A percentile compares a stretch with the other conserved stretches of the same genome.
Evolutionary conservation across 2,113 vertebrate species (phyloP).

Genomic region (Tyrannus savana): DNA sequence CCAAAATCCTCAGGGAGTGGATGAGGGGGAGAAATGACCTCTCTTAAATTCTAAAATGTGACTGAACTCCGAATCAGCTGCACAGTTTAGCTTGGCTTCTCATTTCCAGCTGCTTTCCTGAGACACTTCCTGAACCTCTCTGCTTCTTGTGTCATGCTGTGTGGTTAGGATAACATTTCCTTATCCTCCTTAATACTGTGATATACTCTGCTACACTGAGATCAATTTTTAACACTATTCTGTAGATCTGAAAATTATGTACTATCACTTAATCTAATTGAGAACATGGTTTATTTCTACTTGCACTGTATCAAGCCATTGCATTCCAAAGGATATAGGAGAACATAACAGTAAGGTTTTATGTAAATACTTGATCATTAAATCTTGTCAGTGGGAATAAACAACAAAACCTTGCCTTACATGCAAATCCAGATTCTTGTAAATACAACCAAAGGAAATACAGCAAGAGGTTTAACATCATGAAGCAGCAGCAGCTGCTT

Average conservation of each 20-base stretch:
- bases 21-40: background rate
- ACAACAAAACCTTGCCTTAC: conserved; percentile 10
- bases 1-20: background rate
- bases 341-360: background rate
- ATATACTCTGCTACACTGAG: background rate
- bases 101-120: background rate
- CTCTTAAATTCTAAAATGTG: background rate
- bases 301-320: background rate
- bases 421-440: conserved; percentile 12
- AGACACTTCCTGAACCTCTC: background rate
- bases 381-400: background rate
- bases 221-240: background rate
- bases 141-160: background rate
- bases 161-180: background rate
- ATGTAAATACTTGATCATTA: conserved; percentile 13
- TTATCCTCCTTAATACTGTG: background rate
- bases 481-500: background rate
- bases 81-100: background rate
- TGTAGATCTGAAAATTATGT: background rate
- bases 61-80: background rate
- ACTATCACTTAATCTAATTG: background rate
- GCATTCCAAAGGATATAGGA: background rate
- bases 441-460: conserved; percentile 5
- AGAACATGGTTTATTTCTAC: background rate
- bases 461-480: background rate